Evolutionary conservation across 2,888 invertebrate species (phyloP).

Genomic region (Dasypogon diadema): DNA sequence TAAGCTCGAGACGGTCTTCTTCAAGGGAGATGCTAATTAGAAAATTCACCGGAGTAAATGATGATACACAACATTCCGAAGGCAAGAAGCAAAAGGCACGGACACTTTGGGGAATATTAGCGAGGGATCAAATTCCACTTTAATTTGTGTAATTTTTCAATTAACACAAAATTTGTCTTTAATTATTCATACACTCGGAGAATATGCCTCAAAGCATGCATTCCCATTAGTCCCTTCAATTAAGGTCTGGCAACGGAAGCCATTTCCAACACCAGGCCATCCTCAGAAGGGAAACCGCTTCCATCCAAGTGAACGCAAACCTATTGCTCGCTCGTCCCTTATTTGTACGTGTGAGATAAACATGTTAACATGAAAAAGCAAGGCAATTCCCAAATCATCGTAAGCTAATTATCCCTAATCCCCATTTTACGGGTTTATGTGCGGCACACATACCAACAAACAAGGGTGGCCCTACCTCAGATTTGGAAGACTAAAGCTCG

Average conservation of each 20-base stretch:
- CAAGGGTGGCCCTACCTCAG: not conserved
- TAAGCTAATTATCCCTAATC: constrained; percentile 56
- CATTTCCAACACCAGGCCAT: constrained; percentile 35
- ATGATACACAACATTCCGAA: constrained; percentile 11
- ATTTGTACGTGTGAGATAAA: constrained; percentile 45
- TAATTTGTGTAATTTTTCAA: constrained; percentile 56
- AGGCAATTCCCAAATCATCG: constrained; percentile 56
- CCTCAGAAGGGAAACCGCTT: constrained; percentile 10
- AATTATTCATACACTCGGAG: constrained; percentile 51
- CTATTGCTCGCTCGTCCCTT: not conserved
- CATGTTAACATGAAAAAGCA: constrained; percentile 54
- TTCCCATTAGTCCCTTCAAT: constrained; percentile 55
- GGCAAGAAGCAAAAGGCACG: constrained; percentile 16
- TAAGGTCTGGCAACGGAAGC: constrained; percentile 44
- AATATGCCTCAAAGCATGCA: constrained; percentile 49
- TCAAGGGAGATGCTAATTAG: constrained; percentile 29
- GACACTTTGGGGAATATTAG: constrained; percentile 31
- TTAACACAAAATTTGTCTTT: constrained; percentile 56
- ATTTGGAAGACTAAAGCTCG: not conserved
- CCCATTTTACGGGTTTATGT: constrained; percentile 49
- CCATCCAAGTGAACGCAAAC: constrained; percentile 1
- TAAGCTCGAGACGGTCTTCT: constrained; percentile 13
- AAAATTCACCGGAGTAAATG: constrained; percentile 23
- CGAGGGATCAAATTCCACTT: constrained; percentile 52
- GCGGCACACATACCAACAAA: constrained; percentile 39